Evolutionary conservation across 2,797 vertebrate species (phyloP), one percentile per base, ranked within the genome.

Genomic region (Anisognathus igniventris): DNA sequence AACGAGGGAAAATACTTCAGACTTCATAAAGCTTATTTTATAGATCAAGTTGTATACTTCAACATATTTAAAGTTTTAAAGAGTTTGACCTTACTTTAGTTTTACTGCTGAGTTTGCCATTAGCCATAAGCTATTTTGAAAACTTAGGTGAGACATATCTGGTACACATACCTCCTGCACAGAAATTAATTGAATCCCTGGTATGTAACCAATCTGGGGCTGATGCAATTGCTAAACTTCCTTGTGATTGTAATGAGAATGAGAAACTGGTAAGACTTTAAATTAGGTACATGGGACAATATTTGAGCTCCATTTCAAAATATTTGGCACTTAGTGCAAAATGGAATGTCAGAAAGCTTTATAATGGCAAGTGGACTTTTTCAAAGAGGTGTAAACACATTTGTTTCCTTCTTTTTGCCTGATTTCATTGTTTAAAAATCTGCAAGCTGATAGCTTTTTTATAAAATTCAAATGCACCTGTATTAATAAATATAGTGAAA

Each of bases 131-230:
- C 84, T 95, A 84, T 94, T 96, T 90, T 93, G 93, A 93, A 95
- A 90, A 85, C 82, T 78, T 86, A 96, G 87, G 92, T 94, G 92
- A 92, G 89, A 92, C 68, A 2, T 91, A 95, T 93, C 92, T 95
- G 91, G 93, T 66, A 48, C 37, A 70, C 56, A 48, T 88, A 90
- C 93, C 89, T 92, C 91, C 92, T 81, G 95, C 93, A 86, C 73
- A 96, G 98, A 95, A 97, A 98, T 88, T 98, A 98, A 98, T 97
- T 98, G 98, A 98, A 98, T 97, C 62, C 94, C 98, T 97, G 97
- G 96, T 84, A 97, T 40, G 80, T 97, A 93, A 96, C 86, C 89
- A 87, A 27, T 61, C 86, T 92, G 86, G 71, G 75, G 84, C 90
- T 96, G 91, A 94, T 79, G 91, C 86, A 96, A 94, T 95, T 90